These are phyloP conservation scores for Mesorhabditis spiculigera DNA, from an alignment of 2,888 invertebrate species.

Conservation along the genomic window DNA sequence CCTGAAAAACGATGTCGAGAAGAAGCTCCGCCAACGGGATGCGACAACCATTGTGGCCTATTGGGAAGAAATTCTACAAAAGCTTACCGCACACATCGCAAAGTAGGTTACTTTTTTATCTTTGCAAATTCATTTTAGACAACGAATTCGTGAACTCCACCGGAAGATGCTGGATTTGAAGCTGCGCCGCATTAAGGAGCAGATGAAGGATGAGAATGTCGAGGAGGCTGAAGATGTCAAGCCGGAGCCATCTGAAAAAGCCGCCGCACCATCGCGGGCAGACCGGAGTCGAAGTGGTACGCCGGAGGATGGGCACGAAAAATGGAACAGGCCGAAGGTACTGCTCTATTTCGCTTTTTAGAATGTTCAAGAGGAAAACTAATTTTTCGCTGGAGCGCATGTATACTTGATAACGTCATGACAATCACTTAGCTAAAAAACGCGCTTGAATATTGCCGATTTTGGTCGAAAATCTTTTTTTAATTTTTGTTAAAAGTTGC, in stretches of 20 bases:
- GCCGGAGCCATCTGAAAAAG: neutral
- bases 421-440: no score
- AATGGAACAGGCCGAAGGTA: slow-evolving; percentile 4
- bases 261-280: neutral
- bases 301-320: neutral
- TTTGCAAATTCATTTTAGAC: slow-evolving; percentile 62
- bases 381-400: neutral
- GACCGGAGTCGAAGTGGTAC: neutral
- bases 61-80: slow-evolving; percentile 94
- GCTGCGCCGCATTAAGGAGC: slow-evolving; percentile 80
- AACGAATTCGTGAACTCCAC: slow-evolving; percentile 84
- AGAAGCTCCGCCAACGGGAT: slow-evolving; percentile 82
- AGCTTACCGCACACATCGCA: slow-evolving; percentile 67
- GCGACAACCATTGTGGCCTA: slow-evolving; percentile 90
- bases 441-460: no score
- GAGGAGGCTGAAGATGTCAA: slow-evolving; percentile 9
- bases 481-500: no score
- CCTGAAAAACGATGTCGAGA: slow-evolving; percentile 75
- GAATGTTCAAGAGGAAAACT: neutral
- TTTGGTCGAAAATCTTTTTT: no score
- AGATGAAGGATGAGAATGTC: slow-evolving; percentile 23
- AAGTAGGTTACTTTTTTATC: neutral
- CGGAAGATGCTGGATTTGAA: slow-evolving; percentile 83
- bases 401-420: no score
- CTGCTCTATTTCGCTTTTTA: neutral